A percentile compares a stretch with the other conserved stretches of the same genome.
These are phyloP conservation scores for Oreotragus oreotragus DNA, from an alignment of 2,113 vertebrate species.

Conservation along the genomic window DNA sequence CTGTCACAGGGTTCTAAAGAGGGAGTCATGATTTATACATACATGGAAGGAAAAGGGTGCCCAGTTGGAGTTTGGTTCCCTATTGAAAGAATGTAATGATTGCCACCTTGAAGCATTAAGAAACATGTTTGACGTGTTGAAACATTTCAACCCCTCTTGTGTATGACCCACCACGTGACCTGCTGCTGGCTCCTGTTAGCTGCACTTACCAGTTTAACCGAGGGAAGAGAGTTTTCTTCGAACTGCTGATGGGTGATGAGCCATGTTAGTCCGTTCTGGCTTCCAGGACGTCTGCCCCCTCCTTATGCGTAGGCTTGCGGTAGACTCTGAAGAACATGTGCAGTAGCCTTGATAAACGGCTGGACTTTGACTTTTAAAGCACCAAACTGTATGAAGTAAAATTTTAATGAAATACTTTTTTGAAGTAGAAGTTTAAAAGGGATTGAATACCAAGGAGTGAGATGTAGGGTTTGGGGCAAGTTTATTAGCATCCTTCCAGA, in stretches of 20 bases:
- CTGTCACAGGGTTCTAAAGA: background rate
- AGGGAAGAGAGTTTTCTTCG: background rate
- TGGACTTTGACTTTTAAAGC: background rate
- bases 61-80: background rate
- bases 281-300: background rate
- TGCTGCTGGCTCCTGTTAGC: background rate
- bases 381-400: background rate
- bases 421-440: background rate
- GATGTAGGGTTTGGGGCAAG: background rate
- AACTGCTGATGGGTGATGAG: background rate
- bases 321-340: background rate
- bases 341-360: background rate
- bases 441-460: background rate
- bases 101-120: background rate
- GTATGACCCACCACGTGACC: background rate
- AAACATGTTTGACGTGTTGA: background rate
- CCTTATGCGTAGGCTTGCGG: background rate
- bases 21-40: background rate
- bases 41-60: background rate
- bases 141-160: background rate
- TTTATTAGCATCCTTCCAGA: background rate
- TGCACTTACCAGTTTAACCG: background rate
- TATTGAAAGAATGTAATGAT: background rate
- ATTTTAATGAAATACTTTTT: background rate
- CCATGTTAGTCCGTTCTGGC: background rate